Base-by-base conservation (phyloP, 2,888 invertebrate species). In the Diaperis boleti region DNA sequence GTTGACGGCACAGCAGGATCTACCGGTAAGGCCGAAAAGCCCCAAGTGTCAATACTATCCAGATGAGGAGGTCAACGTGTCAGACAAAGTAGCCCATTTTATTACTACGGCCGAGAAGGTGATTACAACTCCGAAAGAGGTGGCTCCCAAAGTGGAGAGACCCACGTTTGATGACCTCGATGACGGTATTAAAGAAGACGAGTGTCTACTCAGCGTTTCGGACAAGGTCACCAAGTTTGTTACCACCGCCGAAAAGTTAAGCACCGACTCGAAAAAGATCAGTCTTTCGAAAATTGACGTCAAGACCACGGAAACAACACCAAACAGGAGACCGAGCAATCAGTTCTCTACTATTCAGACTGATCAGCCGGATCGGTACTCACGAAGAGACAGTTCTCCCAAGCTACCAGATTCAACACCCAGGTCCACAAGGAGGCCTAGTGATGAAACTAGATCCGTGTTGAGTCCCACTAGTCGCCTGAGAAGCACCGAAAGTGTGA, bases 211-310 rank as follows among this genome's bases (percentile, higher is more conserved):
- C 17, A 88, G 86, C 71, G 88, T 89, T 1, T 88, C 88, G 59
- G 87, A 88, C 66, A 89, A 89, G 76, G 88, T 89, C 13, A 85
- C 85, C 67, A 84, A 87, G 45, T 89, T 89, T 71, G 81, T 88
- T 10, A 85, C 85, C 72, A 87, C 87, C 1, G 87, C 88, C 13
- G 87, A 88, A 75, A 85, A 83, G 65, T 78, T 84, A 0, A 85
- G 85, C 44, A 77, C 79, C 15, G 64, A 71, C n/a, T 33, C 52
- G 6, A 61, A 61, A 39, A 60, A 59, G 4, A 60, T 75, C 1
- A 72, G 69, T 54, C 59, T 74, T 20, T 56, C 71, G 17, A 72
- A 73, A 64, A 74, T 75, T 33, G 74, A 74, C 37, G 35, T 60
- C 11, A 69, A 69, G 60, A 50, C 66, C 13, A 64, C 64, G 44